These are phyloP conservation scores for human DNA, from an alignment of 2,113 vertebrate genomes.

Conservation along the genomic window GRCh38 chr1:108076501-108077000, in stretches of 20 bases:
- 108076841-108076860: background rate
- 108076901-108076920: background rate
- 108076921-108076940: background rate
- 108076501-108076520: too few relatives aligned
- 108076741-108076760: background rate
- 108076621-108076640: background rate
- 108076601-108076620: background rate
- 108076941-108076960: background rate
- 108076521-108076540: too few relatives aligned
- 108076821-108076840: background rate
- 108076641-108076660: background rate
- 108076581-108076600: background rate
- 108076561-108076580: background rate
- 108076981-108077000: background rate
- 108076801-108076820: background rate
- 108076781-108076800: background rate
- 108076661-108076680: background rate
- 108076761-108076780: background rate
- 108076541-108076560: too few relatives aligned
- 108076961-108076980: background rate
- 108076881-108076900: background rate
- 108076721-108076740: background rate
- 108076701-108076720: background rate
- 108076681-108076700: background rate
- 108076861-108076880: background rate